A percentile compares a stretch with the other conserved stretches of the same genome.
Evolutionary conservation across 2,888 invertebrate species (phyloP).

Genomic region (Pycnomerus fuliginosus): DNA sequence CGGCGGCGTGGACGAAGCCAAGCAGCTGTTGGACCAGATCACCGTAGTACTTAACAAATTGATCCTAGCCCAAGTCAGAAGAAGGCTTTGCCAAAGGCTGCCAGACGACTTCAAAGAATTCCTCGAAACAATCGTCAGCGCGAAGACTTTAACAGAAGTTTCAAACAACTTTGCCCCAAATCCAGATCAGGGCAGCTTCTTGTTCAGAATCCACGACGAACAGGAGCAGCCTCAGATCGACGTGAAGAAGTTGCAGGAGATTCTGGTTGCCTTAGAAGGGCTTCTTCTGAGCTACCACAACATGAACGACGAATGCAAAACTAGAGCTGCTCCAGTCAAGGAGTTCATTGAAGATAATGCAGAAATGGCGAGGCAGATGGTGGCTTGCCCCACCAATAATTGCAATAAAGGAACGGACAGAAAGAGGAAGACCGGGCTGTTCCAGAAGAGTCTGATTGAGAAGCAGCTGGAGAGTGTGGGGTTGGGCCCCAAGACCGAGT

Average conservation of each 20-base stretch:
- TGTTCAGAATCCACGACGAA: constrained; percentile 14
- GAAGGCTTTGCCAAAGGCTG: constrained; percentile 34
- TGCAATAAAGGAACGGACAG: neutral
- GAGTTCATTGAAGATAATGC: constrained; percentile 47
- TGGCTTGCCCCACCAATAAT: constrained; percentile 4
- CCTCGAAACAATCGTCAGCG: constrained; percentile 22
- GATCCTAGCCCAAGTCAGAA: constrained; percentile 39
- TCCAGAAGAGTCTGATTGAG: constrained; percentile 26
- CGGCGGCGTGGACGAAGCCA: constrained; percentile 33
- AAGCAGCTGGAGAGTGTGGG: constrained; percentile 39
- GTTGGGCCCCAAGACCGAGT: constrained; percentile 32
- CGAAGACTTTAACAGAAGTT: constrained; percentile 7
- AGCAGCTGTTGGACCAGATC: constrained; percentile 38
- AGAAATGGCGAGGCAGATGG: constrained; percentile 34
- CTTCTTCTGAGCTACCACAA: constrained; percentile 43
- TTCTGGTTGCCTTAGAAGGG: constrained; percentile 27
- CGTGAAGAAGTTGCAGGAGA: constrained; percentile 27
- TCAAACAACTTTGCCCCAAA: constrained; percentile 29
- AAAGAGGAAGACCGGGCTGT: constrained; percentile 4
- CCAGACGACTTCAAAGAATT: constrained; percentile 32
- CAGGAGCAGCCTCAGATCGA: constrained; percentile 3
- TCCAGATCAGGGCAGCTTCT: constrained; percentile 23
- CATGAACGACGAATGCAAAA: constrained; percentile 41
- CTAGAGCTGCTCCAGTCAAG: constrained; percentile 44
- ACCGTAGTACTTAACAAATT: constrained; percentile 39